Conservation (phyloP, 2,113 vertebrate genomes). For the Python bivittatus region DNA sequence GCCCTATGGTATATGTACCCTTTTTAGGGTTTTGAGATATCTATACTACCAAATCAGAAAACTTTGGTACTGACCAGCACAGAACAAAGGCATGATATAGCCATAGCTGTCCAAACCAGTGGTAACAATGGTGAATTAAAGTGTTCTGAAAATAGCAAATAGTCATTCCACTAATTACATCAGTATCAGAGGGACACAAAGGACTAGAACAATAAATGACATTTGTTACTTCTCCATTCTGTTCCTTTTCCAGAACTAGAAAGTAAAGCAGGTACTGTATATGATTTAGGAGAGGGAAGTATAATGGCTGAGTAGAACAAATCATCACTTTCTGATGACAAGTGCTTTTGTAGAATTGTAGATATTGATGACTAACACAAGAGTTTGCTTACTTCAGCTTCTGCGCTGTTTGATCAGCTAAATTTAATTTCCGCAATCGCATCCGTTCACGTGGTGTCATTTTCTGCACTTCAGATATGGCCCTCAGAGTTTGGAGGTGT, state of each 20-base stretch:
- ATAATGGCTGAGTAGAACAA: not conserved
- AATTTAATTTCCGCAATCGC: slow-evolving; percentile 80
- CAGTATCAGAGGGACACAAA: not conserved
- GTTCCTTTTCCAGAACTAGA: not conserved
- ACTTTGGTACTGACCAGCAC: not conserved
- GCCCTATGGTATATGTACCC: not conserved
- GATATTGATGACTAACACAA: not conserved
- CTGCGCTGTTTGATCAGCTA: slow-evolving; percentile 74
- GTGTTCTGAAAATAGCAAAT: not conserved
- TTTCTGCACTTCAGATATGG: slow-evolving; percentile 80
- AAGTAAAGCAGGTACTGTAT: not conserved
- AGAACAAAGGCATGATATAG: not conserved
- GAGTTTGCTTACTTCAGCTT: slow-evolving; percentile 72
- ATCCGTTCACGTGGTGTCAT: slow-evolving; percentile 82
- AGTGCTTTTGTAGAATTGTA: not conserved
- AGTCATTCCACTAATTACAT: not conserved
- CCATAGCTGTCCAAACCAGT: not conserved
- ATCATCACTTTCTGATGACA: not conserved
- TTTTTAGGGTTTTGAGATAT: not conserved
- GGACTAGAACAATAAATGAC: not conserved
- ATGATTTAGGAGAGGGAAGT: not conserved
- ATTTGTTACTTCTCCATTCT: not conserved
- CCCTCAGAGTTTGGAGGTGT: slow-evolving; percentile 80
- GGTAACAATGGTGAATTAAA: not conserved
- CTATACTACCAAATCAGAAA: not conserved